A percentile compares a stretch with the other conserved stretches of the same genome.
Evolutionary conservation across 1,140 invertebrate genomes (phyloP).

Genomic region (Scaptomyza graminum): DNA sequence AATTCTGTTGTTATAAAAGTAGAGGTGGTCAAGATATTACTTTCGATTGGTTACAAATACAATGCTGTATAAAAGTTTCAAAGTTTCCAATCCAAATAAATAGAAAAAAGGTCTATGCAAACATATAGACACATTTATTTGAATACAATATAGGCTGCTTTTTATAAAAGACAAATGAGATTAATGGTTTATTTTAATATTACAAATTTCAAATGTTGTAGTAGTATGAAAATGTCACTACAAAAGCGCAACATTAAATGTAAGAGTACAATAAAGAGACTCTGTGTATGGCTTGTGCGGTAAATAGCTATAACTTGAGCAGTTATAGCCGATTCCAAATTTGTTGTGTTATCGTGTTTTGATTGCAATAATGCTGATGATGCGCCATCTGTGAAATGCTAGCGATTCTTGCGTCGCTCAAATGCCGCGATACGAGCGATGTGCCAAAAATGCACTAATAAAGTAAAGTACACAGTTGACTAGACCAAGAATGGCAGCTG

Average conservation of each 20-base stretch:
- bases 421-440: conserved; percentile 88
- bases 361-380: conserved; percentile 29
- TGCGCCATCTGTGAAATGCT: conserved; percentile 22
- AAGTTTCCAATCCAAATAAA: too few species aligned
- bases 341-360: conserved; percentile 6
- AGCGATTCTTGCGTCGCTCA: conserved; percentile 81
- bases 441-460: conserved; percentile 89
- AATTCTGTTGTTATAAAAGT: too few species aligned
- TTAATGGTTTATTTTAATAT: too few species aligned
- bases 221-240: too few species aligned
- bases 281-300: too few species aligned
- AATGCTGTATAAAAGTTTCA: too few species aligned
- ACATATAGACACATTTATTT: conserved; percentile 73
- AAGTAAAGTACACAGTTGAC: conserved; percentile 89
- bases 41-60: too few species aligned
- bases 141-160: conserved; percentile 64
- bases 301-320: too few species aligned
- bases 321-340: conserved; percentile 18
- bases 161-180: conserved; percentile 29
- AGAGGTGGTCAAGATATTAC: too few species aligned
- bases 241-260: too few species aligned
- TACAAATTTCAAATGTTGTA: too few species aligned
- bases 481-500: conserved; percentile 89
- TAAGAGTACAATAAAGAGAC: too few species aligned
- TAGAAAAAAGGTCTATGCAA: conserved; percentile 48